Base-by-base conservation (phyloP, 1,140 invertebrate species). In the Battus philenor region DNA sequence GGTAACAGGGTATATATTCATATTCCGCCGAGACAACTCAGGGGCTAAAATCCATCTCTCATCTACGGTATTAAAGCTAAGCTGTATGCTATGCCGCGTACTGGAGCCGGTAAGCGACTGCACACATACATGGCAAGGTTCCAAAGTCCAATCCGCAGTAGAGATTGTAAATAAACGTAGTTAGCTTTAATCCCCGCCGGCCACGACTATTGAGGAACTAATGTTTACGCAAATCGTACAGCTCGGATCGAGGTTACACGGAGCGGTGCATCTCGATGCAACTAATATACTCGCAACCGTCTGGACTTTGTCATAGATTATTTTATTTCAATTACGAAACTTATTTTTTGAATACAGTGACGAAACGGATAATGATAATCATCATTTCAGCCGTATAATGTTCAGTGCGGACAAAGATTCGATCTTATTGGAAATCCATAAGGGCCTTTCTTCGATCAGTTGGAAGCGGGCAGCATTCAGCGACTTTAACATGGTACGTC, bases 181-280 rank as follows among this genome's bases (percentile, higher is more conserved):
- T 39, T 31, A 31, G 29, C 17, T 38, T 18, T 24, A 39, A 48
- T 32, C 17, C 27, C 4, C 8, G n/a, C 15, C 17, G 36, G 10
- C 33, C 15, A 8, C 1, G 9, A 4, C 18, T 38, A 50, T 38
- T 26, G 43, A 27, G 29, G 20, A 33, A 50, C 31, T 50, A 41
- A 33, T 51, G 26, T 46, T 46, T 30, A 12, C 17, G 10, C 38
- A 39, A 45, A 45, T 38, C n/a, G 4, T 11, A 11, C 29, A 11
- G 29, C 12, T 30, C 10, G 12, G 9, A 5, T 10, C 29, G 29
- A 30, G 29, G 29, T 11, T 11, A 11, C 1, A 11, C n/a, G 24
- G 24, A 30, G 29, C 12, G 10, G 29, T 11, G 10, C 9, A 11
- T 30, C 29, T 30, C 9, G 29, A 6, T 30, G 9, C 29, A 30